A percentile compares a stretch with the other conserved stretches of the same genome.
phyloP scores from a whole-genome alignment of 2,113 vertebrate species.

The Bos javanicus region DNA sequence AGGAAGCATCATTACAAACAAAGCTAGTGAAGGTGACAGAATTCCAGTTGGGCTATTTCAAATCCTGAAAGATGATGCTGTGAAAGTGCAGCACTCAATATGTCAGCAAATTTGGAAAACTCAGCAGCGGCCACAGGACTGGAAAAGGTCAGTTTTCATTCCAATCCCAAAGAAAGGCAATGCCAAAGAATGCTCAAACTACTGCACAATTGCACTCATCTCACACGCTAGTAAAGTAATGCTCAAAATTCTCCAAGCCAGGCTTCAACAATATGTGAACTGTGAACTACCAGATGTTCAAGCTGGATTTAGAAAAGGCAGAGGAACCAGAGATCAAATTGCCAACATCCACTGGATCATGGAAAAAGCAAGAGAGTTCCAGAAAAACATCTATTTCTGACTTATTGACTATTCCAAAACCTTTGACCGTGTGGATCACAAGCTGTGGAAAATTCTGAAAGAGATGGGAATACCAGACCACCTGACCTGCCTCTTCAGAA shows the following conservation, averaged over 20 bases:
- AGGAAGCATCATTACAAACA: background rate
- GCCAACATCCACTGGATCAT: rapidly evolving
- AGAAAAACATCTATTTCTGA: background rate
- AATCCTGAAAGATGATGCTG: background rate
- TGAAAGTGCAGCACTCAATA: background rate
- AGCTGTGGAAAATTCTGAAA: background rate
- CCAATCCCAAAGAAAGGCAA: background rate
- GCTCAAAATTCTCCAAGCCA: background rate
- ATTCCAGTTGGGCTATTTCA: background rate
- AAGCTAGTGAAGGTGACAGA: background rate
- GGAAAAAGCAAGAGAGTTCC: background rate
- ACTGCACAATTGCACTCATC: background rate
- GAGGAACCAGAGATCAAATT: background rate
- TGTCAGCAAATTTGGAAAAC: background rate
- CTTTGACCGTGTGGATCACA: background rate
- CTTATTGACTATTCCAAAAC: background rate
- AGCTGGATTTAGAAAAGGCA: background rate
- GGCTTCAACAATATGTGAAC: background rate
- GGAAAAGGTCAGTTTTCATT: background rate
- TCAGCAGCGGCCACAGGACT: background rate
- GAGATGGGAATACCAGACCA: background rate
- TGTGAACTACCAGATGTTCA: background rate
- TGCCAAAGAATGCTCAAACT: background rate
- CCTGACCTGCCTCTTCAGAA: background rate
- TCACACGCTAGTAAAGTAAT: background rate